Percentiles rank a stretch among this genome's conserved stretches.
Conservation (phyloP, 1,140 invertebrate genomes). For the Spodoptera litura region DNA sequence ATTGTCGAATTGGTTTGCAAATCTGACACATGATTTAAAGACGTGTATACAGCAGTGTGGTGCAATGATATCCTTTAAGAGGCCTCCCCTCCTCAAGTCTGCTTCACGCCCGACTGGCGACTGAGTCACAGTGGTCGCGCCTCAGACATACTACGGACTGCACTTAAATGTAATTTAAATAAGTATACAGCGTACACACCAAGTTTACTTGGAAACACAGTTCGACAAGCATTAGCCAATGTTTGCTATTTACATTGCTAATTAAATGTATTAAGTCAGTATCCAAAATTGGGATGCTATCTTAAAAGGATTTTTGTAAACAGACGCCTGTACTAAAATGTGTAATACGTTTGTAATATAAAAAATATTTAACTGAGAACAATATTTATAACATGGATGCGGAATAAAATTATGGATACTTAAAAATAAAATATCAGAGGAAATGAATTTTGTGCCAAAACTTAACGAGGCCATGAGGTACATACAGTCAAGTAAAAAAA, state of each 20-base stretch:
- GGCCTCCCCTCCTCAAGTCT: constrained; percentile 65
- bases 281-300: constrained; percentile 14
- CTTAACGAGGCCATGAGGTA: too few species aligned
- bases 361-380: too few species aligned
- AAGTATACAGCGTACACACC: constrained; percentile 10
- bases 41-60: constrained; percentile 25
- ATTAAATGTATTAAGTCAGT: background rate
- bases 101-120: constrained; percentile 72
- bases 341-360: too few species aligned
- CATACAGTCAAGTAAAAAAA: background rate
- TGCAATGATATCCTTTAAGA: constrained; percentile 65
- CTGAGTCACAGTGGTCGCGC: constrained; percentile 74
- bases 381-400: too few species aligned
- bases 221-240: constrained; percentile 23
- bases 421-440: too few species aligned
- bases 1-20: background rate
- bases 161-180: constrained; percentile 45
- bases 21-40: constrained; percentile 20
- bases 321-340: too few species aligned
- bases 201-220: background rate
- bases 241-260: constrained; percentile 21
- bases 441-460: too few species aligned
- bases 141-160: constrained; percentile 53
- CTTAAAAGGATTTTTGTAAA: background rate
- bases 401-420: too few species aligned